phyloP scores from a whole-genome alignment of 2,888 invertebrate genomes.

The Drosophila longiperda region DNA sequence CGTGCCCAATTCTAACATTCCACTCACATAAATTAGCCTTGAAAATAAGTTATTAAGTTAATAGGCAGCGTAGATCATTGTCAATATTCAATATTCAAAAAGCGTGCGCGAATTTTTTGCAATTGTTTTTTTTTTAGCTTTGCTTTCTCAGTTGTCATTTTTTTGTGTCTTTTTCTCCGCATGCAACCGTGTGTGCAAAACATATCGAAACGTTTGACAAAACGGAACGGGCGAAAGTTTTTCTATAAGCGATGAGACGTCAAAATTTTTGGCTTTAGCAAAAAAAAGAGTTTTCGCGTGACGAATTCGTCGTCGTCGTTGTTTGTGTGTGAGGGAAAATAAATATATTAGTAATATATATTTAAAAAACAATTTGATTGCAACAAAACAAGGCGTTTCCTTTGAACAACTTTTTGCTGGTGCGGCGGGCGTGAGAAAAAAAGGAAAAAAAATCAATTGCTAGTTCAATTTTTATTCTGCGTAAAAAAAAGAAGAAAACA shows the following conservation, averaged over 20 bases:
- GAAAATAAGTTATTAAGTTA: slow-evolving; percentile 31
- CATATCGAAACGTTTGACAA: slow-evolving; percentile 68
- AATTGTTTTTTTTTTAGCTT: slow-evolving; percentile 49
- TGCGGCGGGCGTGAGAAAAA: slow-evolving; percentile 63
- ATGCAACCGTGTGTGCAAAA: slow-evolving; percentile 60
- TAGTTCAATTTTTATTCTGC: slow-evolving; percentile 64
- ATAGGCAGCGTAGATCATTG: slow-evolving; percentile 10
- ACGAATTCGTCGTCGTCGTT: slow-evolving; percentile 68
- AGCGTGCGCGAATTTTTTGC: slow-evolving; percentile 53
- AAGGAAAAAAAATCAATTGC: slow-evolving; percentile 68
- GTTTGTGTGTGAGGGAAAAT: background rate
- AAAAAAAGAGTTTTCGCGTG: slow-evolving; percentile 59
- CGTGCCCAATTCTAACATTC: slow-evolving; percentile 44
- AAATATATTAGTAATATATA: slow-evolving; percentile 33
- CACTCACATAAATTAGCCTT: slow-evolving; percentile 13
- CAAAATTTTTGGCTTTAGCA: slow-evolving; percentile 71
- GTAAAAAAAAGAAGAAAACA: slow-evolving; percentile 46
- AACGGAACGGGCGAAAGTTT: slow-evolving; percentile 77
- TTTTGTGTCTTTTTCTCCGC: slow-evolving; percentile 42
- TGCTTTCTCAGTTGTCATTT: slow-evolving; percentile 37
- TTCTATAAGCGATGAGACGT: slow-evolving; percentile 79
- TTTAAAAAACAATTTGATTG: slow-evolving; percentile 51
- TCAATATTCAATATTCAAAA: slow-evolving; percentile 52
- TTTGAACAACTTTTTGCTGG: slow-evolving; percentile 48
- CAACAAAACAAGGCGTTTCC: slow-evolving; percentile 44